A percentile compares a stretch with the other conserved stretches of the same genome.
phyloP scores from a whole-genome alignment of 2,113 vertebrate species.

The Percopsis transmontana region DNA sequence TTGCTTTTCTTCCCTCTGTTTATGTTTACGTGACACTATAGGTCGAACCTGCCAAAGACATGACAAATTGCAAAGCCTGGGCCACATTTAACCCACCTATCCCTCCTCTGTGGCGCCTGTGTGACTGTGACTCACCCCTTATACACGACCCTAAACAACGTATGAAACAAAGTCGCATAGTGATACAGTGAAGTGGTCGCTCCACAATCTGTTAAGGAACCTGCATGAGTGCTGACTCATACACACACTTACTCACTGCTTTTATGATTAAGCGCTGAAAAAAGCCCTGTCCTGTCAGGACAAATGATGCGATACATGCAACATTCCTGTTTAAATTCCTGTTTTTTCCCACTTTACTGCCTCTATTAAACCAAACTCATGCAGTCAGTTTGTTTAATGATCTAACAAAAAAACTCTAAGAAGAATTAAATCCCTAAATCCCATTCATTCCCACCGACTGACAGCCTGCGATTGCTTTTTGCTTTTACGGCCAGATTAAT shows the following conservation, averaged over 20 bases:
- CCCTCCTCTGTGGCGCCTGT: too few species aligned
- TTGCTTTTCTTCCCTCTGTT: slow-evolving; percentile 27
- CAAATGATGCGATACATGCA: slow-evolving; percentile 34
- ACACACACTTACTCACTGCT: slow-evolving; percentile 27
- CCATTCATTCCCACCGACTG: neutral
- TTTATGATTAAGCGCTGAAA: neutral
- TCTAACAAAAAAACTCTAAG: slow-evolving; percentile 4
- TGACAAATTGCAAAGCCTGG: neutral
- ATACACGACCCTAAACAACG: slow-evolving; percentile 53
- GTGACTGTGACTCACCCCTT: slow-evolving; percentile 39
- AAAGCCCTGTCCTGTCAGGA: slow-evolving; percentile 13
- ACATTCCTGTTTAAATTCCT: slow-evolving; percentile 14
- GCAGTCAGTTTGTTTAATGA: slow-evolving; percentile 2
- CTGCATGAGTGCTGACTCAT: slow-evolving; percentile 56
- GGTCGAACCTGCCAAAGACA: slow-evolving; percentile 7
- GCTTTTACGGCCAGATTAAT: slow-evolving; percentile 36
- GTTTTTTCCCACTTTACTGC: neutral
- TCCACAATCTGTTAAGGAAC: slow-evolving; percentile 63
- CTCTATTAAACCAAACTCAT: neutral
- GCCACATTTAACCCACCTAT: neutral
- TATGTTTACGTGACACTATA: slow-evolving; percentile 9
- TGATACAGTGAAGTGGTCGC: slow-evolving; percentile 29
- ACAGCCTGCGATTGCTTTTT: neutral
- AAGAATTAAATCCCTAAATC: neutral
- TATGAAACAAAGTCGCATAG: slow-evolving; percentile 22